Evolutionary conservation across 1,140 invertebrate genomes (phyloP).

Genomic region (Pachyrhynchus sulphureomaculatus): DNA sequence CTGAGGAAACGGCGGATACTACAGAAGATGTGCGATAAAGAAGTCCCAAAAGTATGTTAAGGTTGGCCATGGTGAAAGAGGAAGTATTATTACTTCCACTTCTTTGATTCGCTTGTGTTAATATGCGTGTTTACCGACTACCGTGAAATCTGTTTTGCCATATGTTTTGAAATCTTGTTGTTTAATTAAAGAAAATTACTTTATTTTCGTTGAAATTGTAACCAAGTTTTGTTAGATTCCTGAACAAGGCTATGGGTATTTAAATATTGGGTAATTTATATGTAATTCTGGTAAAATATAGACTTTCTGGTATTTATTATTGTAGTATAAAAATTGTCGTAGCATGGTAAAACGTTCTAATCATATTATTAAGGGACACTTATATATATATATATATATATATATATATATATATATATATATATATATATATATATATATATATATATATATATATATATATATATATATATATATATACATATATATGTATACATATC

Average conservation of each 20-base stretch:
- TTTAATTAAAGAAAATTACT: constrained; percentile 27
- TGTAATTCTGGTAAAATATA: too few relatives aligned
- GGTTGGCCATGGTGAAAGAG: constrained; percentile 26
- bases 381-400: too few relatives aligned
- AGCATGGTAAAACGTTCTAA: too few relatives aligned
- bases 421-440: too few relatives aligned
- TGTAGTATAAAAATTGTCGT: too few relatives aligned
- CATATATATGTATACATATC: too few relatives aligned
- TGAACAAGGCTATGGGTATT: not conserved
- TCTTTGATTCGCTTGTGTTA: not conserved
- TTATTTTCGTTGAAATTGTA: constrained; percentile 15
- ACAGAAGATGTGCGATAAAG: constrained; percentile 8
- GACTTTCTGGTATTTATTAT: too few relatives aligned
- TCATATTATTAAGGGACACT: too few relatives aligned
- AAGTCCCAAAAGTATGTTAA: constrained; percentile 29
- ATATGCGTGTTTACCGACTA: constrained; percentile 7
- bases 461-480: too few relatives aligned
- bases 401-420: too few relatives aligned
- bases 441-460: too few relatives aligned
- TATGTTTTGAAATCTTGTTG: constrained; percentile 19
- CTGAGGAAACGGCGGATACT: constrained; percentile 14
- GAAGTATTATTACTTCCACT: constrained; percentile 21
- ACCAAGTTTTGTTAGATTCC: too few relatives aligned
- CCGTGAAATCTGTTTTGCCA: constrained; percentile 9
- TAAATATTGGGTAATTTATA: not conserved